A percentile compares a stretch with the other conserved stretches of the same genome.
Evolutionary conservation across 2,888 invertebrate species (phyloP).

Genomic region (Latheticus oryzae): DNA sequence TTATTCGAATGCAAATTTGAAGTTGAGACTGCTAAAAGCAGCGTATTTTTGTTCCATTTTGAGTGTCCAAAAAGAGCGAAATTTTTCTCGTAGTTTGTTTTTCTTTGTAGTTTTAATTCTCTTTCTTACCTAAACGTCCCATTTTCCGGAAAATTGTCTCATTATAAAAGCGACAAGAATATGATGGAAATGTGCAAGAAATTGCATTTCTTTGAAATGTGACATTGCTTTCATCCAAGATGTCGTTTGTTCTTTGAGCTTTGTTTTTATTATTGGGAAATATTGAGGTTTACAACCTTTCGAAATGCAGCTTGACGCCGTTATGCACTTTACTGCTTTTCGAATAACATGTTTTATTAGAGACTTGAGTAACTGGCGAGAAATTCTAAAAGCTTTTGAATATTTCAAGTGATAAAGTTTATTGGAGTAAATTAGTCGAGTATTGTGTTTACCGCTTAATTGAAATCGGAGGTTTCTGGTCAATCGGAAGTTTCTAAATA

Average conservation of each 20-base stretch:
- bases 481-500: slow-evolving; percentile 25
- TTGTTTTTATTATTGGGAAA: slow-evolving; percentile 15
- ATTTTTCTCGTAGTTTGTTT: slow-evolving; percentile 31
- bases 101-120: slow-evolving; percentile 30
- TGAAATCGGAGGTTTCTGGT: slow-evolving; percentile 8
- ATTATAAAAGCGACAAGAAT: slow-evolving; percentile 51
- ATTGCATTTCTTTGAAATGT: slow-evolving; percentile 23
- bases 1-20: slow-evolving; percentile 47
- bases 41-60: slow-evolving; percentile 46
- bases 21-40: slow-evolving; percentile 41
- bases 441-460: too few species aligned
- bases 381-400: too few species aligned
- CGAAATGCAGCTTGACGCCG: background rate
- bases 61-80: slow-evolving; percentile 30
- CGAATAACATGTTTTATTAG: background rate
- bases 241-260: slow-evolving; percentile 14
- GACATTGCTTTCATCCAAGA: slow-evolving; percentile 14
- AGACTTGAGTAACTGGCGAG: too few species aligned
- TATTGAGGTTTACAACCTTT: slow-evolving; percentile 7
- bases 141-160: slow-evolving; percentile 49
- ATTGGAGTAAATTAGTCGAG: background rate
- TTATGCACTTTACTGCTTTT: slow-evolving; percentile 9
- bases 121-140: slow-evolving; percentile 41
- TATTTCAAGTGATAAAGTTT: too few species aligned
- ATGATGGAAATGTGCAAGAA: slow-evolving; percentile 33